phyloP scores from a whole-genome alignment of 2,888 invertebrate genomes.

The Vannuccia rotundouncinata region DNA sequence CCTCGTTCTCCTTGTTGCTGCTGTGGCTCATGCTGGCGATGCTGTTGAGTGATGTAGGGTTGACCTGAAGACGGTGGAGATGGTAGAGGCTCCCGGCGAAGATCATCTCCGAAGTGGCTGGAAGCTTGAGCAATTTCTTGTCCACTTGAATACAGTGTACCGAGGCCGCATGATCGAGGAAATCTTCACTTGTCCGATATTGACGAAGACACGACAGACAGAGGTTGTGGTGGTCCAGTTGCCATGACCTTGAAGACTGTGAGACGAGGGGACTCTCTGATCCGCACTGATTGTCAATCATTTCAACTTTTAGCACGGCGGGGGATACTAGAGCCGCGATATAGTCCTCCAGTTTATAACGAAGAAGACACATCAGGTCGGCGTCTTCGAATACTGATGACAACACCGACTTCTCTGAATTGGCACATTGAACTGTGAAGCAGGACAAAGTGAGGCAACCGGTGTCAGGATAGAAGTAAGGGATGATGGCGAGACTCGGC shows the following conservation, averaged over 20 bases:
- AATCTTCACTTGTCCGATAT: background rate
- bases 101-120: too few species aligned
- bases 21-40: background rate
- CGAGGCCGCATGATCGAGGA: background rate
- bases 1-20: conserved; percentile 17
- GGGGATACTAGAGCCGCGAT: background rate
- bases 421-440: background rate
- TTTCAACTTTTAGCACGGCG: background rate
- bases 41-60: background rate
- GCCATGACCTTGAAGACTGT: background rate
- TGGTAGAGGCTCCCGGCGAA: background rate
- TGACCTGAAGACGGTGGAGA: background rate
- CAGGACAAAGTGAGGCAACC: background rate
- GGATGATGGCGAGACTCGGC: background rate
- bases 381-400: background rate
- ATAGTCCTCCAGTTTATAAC: background rate
- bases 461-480: background rate
- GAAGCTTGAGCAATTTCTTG: too few species aligned
- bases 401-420: background rate
- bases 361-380: background rate
- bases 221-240: conserved; percentile 1
- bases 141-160: background rate
- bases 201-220: background rate
- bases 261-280: background rate
- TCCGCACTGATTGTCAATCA: background rate